Evolutionary conservation across 1,140 invertebrate species (phyloP).

Genomic region (Lepidostoma basale): DNA sequence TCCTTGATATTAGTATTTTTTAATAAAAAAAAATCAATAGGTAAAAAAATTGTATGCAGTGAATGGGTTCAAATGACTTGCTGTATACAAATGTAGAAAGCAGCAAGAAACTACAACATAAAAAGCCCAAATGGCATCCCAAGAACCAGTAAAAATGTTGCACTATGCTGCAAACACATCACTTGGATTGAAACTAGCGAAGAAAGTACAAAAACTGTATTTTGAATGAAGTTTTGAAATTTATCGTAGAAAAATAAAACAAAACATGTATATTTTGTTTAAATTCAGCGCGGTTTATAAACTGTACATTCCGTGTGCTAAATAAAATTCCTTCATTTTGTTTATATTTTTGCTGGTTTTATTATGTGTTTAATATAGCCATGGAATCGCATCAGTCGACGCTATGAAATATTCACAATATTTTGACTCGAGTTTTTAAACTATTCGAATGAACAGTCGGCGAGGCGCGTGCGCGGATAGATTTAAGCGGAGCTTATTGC

Average conservation of each 20-base stretch:
- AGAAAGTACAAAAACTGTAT: background rate
- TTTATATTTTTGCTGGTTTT: constrained; percentile 10
- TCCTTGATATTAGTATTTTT: too few species aligned
- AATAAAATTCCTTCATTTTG: constrained; percentile 17
- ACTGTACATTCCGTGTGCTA: background rate
- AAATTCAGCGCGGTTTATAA: background rate
- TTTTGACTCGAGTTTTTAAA: constrained; percentile 1
- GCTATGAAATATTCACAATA: constrained; percentile 11
- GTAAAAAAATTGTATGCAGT: too few species aligned
- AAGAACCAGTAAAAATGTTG: too few species aligned
- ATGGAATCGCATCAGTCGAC: background rate
- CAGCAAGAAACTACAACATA: too few species aligned
- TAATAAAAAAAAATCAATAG: too few species aligned
- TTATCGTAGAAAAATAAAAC: background rate
- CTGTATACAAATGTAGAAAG: too few species aligned
- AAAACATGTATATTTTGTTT: constrained; percentile 1
- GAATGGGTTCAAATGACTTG: too few species aligned
- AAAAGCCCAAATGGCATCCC: too few species aligned
- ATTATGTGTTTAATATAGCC: constrained; percentile 20
- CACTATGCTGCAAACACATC: too few species aligned
- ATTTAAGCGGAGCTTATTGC: background rate
- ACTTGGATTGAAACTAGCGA: background rate
- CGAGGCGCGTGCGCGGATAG: background rate
- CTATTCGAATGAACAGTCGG: constrained; percentile 3
- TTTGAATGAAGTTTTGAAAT: background rate